Evolutionary conservation across 1,140 invertebrate genomes (phyloP).

Genomic region (Brachionus manjavacas): DNA sequence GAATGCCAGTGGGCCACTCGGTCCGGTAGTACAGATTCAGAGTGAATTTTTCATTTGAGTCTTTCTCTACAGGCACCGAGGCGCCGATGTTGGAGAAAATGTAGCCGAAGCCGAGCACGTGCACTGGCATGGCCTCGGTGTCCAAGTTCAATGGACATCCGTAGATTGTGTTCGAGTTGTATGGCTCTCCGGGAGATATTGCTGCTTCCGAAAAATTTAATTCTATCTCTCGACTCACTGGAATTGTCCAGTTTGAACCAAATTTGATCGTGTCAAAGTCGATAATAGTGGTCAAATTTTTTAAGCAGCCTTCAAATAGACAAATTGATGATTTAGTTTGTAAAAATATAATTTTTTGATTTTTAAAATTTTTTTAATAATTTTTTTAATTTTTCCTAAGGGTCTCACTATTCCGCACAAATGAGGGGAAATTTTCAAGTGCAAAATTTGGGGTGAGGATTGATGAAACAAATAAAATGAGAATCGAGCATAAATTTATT

Average conservation of each 20-base stretch:
- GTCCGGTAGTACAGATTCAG: not conserved
- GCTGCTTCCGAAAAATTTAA: not conserved
- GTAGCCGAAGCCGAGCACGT: slow-evolving; percentile 18
- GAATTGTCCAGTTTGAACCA: not conserved
- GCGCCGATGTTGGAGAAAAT: not conserved
- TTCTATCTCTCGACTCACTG: not conserved
- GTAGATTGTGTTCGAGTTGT: slow-evolving; percentile 36
- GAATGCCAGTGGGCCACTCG: not conserved
- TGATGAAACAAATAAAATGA: too few relatives aligned
- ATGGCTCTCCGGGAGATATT: not conserved
- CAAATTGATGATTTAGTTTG: too few relatives aligned
- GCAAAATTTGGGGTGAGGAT: too few relatives aligned
- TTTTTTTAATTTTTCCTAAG: too few relatives aligned
- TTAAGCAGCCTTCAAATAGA: not conserved
- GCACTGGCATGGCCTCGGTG: not conserved
- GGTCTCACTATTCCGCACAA: too few relatives aligned
- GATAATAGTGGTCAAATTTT: slow-evolving; percentile 14
- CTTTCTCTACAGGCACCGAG: not conserved
- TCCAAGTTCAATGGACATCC: slow-evolving; percentile 18
- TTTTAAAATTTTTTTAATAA: too few relatives aligned
- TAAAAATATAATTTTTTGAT: too few relatives aligned
- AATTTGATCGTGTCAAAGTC: not conserved
- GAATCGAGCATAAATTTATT: too few relatives aligned
- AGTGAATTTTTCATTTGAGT: not conserved
- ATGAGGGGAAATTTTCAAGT: too few relatives aligned